Evolutionary conservation across 2,113 vertebrate species (phyloP), one percentile per base, ranked within the genome.

Genomic region (Australoheros scitulus): DNA sequence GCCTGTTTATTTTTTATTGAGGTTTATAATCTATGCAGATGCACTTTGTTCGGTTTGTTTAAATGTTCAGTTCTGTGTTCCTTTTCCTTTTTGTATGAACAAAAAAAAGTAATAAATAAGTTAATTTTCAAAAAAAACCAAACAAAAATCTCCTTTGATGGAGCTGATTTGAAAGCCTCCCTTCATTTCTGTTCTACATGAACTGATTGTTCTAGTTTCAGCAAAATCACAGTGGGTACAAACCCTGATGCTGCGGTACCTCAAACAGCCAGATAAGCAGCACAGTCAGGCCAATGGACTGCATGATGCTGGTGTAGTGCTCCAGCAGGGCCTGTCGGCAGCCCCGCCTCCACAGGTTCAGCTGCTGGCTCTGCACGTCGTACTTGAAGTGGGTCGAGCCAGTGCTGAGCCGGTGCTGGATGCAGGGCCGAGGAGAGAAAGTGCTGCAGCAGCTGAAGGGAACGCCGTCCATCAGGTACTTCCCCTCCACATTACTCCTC

Each of bases 381-480:
- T 96, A 97, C 92, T 95, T 95, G 86, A 96, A 96, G 86, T 97
- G 96, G 29, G 96, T 96, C 0, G 94, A 95, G 84, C 92, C 95
- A 91, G 96, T 96, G 29, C 95, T 96, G 86, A 98, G 88, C 63
- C 96, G 96, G 75, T 96, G 95, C 92, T 98, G 97, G 91, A 97
- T 97, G 74, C 97, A 98, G 81, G 97, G 97, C 24, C 97, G 94
- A 0, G 96, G 96, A 3, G 97, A 98, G 77, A 90, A 93, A 1
- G 95, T 93, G 79, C 97, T 97, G 93, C 97, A 98, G 93, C 97
- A 98, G 92, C 97, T 98, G 90, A 98, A 98, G 50, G 97, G 97
- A 0, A 97, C 96, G 0, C 95, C 93, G 7, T 97, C 96, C 90
- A 95, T 91, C 89, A 98, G 89, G 89, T 95, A 98, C 90, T 94